Evolutionary conservation across 2,113 vertebrate genomes (phyloP), one percentile per base, ranked within the genome.

Genomic region (Pongo abelii): DNA sequence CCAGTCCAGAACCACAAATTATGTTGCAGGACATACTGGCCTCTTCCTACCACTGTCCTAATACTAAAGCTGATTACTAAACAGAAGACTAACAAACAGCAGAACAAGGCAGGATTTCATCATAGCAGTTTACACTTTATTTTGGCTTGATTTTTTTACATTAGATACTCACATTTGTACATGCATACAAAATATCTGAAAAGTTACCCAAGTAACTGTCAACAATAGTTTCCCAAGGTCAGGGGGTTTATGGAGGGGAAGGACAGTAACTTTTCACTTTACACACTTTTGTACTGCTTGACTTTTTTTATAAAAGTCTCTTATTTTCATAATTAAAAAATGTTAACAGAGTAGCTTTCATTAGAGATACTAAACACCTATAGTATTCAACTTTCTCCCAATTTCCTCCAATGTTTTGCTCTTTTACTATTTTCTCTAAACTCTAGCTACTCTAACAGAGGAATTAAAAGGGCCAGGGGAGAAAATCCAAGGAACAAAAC

Each of bases 301-400:
- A 92, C 12, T 43, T 90, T 96, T 96, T 91, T 91, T 38, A 92
- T 74, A 64, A 85, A 90, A 93, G 72, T 48, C 25, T 84, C 77
- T 93, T 77, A 69, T 67, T 94, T 93, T 55, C 13, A 74, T 67
- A 85, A 92, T 69, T 88, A 27, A 87, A 85, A 96, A 83, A 14
- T 32, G 84, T 61, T 89, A 75, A 86, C 6, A 57, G 77, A 92
- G 61, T 30, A 84, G 75, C 6, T 96, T 46, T 95, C 79, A 46
- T 67, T 23, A 79, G 46, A 77, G 81, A 85, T 78, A 79, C 2
- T 84, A 30, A 94, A 84, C 32, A 48, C 27, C 20, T 84, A 79
- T 3, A 91, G 52, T 35, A 12, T 61, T 83, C 59, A 27, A 32
- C 27, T 89, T 91, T 96, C 83, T 93, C 86, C 38, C n/a, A 67